Base-by-base conservation (phyloP, 1,140 invertebrate genomes). In the Tetragonula clypearis region DNA sequence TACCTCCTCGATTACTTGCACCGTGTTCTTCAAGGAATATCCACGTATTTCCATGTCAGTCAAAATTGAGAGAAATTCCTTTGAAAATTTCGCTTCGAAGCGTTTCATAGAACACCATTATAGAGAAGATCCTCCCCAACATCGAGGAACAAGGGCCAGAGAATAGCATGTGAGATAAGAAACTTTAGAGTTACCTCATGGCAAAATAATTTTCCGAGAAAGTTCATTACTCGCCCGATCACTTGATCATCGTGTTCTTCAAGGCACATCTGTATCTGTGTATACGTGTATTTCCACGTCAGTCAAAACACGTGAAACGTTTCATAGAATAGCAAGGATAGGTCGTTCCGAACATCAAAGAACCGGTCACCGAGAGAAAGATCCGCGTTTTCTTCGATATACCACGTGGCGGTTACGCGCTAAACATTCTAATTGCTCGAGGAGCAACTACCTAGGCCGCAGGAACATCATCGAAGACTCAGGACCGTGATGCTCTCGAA, bases 361-460 rank as follows among this genome's bases (percentile, higher is more conserved):
- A 76, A 60, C 30, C 56, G 21, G 35, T 35, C 56, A 26, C 56
- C 26, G 55, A 8, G 74, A 76, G 0, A 49, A 72, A 35, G 68
- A 66, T 68, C 12, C 30, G 5, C 68, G 35, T 60, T 30, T 30
- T 30, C 19, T 66, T 30, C 8, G 14, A 15, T 15, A 76, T 60
- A 75, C 62, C 75, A 78, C 75, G 75, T 77, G 75, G 75, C 58
- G 58, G 23, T 77, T 58, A n/a, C 35, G 26, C 14, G 81, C 41
- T 56, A 68, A 65, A 58, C 89, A 81, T 88, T 91, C 88, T 92
- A 92, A 92, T 92, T 92, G 90, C 85, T 75, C 76, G 30, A 41
- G 84, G 55, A 88, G 71, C 88, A 86, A 84, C 55, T 90, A 90
- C 83, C 86, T 71, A 49, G 78, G 85, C 86, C 74, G 91, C 85